phyloP scores from a whole-genome alignment of 2,888 invertebrate genomes.

The Tenthredo notha region DNA sequence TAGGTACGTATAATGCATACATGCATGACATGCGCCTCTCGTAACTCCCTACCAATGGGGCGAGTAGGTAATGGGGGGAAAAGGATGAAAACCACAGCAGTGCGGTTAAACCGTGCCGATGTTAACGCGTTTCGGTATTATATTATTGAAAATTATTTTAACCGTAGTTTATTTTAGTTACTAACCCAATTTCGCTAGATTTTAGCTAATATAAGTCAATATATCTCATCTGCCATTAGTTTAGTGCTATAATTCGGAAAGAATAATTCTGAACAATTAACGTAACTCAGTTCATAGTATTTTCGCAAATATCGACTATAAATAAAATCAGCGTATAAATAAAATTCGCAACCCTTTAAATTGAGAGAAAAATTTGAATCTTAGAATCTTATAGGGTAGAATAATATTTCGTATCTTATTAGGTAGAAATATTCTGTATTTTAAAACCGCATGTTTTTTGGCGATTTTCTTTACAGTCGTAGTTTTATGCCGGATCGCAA shows the following conservation, averaged over 20 bases:
- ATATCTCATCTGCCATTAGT: no score
- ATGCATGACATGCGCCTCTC: slow-evolving; percentile 23
- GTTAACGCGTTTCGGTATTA: slow-evolving; percentile 55
- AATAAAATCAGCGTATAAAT: no score
- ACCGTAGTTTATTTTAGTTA: slow-evolving; percentile 10
- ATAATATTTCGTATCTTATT: no score
- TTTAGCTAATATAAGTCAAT: background rate
- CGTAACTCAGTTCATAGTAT: no score
- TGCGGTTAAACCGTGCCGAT: slow-evolving; percentile 60
- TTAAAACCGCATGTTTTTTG: slow-evolving; percentile 11
- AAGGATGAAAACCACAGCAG: slow-evolving; percentile 60
- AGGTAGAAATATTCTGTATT: background rate
- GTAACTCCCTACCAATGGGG: background rate
- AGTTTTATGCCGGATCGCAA: slow-evolving; percentile 5
- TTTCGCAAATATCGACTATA: background rate
- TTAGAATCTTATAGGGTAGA: no score
- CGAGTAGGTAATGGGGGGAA: background rate
- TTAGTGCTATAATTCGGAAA: no score
- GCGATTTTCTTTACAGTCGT: slow-evolving; percentile 17
- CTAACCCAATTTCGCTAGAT: background rate
- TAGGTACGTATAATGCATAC: slow-evolving; percentile 17
- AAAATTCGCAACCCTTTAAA: no score
- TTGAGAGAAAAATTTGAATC: no score
- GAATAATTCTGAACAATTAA: no score
- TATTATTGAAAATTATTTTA: slow-evolving; percentile 63